A percentile compares a stretch with the other conserved stretches of the same genome.
Conservation (phyloP, 2,888 invertebrate species). For the Eledona agricola region DNA sequence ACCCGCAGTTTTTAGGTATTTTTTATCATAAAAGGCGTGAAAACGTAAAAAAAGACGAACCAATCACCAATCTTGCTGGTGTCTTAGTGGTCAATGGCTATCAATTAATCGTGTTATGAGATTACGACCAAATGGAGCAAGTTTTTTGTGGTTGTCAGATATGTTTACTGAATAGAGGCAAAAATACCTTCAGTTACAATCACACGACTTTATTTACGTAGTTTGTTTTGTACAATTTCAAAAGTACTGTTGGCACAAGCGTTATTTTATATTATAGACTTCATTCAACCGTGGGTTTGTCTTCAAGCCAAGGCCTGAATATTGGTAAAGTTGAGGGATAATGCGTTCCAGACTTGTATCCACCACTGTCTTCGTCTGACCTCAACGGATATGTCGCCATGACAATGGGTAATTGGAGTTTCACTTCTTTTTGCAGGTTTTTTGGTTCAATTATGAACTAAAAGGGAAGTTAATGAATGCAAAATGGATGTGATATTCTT, state of each 20-base stretch:
- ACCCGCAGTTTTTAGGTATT: no score
- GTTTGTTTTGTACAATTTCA: no score
- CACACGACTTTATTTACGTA: no score
- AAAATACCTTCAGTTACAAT: no score
- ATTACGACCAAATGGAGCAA: no score
- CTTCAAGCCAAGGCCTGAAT: constrained; percentile 88
- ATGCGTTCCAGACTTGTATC: constrained; percentile 84
- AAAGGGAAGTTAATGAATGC: constrained; percentile 36
- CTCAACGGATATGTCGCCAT: constrained; percentile 91
- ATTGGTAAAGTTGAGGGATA: constrained; percentile 92
- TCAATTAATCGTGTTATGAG: no score
- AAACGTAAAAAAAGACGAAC: no score
- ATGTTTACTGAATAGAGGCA: no score
- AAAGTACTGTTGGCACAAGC: constrained; percentile 35
- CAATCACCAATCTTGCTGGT: no score
- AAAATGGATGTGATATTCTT: constrained; percentile 59
- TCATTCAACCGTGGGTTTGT: constrained; percentile 65
- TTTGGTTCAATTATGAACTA: constrained; percentile 92
- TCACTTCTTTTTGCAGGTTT: constrained; percentile 90
- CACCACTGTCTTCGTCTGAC: constrained; percentile 70
- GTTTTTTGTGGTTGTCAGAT: no score
- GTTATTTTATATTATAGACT: constrained; percentile 9
- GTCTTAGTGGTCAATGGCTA: no score
- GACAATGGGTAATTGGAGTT: constrained; percentile 89
- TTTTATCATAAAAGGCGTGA: no score